These are phyloP conservation scores for Columba livia DNA, from an alignment of 2,113 vertebrate species.

Conservation along the genomic window DNA sequence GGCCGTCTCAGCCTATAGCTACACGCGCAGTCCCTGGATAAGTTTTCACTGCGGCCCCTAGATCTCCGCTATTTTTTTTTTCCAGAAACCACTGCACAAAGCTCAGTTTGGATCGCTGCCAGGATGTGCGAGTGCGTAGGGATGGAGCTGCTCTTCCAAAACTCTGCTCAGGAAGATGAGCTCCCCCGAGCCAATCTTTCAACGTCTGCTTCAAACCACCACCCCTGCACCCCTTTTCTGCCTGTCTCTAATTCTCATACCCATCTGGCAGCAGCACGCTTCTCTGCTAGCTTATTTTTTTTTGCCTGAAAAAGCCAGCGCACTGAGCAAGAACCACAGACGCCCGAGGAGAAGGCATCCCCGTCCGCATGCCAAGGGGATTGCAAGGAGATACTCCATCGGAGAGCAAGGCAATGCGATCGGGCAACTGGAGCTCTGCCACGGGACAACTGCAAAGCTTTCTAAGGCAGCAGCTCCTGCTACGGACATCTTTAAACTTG, in stretches of 20 bases:
- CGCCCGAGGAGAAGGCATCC: not conserved
- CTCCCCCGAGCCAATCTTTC: not conserved
- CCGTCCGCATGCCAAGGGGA: not conserved
- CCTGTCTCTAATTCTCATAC: not conserved
- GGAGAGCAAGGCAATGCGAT: not conserved
- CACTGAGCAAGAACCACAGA: not conserved
- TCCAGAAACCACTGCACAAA: slow-evolving; percentile 21
- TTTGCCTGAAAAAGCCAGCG: not conserved
- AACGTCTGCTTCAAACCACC: not conserved
- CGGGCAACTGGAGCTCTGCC: not conserved
- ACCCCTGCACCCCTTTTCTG: not conserved
- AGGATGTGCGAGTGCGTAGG: not conserved
- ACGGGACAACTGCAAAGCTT: not conserved
- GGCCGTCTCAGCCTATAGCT: not conserved
- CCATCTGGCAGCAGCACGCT: not conserved
- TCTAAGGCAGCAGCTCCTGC: not conserved
- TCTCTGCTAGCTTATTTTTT: not conserved
- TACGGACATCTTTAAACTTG: not conserved
- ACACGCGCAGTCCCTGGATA: not conserved
- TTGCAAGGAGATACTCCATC: not conserved
- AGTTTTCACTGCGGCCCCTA: not conserved
- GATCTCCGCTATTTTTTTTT: not conserved
- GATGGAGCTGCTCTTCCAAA: not conserved
- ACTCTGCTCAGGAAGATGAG: not conserved
- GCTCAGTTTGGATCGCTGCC: slow-evolving; percentile 27